phyloP scores from a whole-genome alignment of 2,797 vertebrate genomes.

The Phrynocephalus forsythii region DNA sequence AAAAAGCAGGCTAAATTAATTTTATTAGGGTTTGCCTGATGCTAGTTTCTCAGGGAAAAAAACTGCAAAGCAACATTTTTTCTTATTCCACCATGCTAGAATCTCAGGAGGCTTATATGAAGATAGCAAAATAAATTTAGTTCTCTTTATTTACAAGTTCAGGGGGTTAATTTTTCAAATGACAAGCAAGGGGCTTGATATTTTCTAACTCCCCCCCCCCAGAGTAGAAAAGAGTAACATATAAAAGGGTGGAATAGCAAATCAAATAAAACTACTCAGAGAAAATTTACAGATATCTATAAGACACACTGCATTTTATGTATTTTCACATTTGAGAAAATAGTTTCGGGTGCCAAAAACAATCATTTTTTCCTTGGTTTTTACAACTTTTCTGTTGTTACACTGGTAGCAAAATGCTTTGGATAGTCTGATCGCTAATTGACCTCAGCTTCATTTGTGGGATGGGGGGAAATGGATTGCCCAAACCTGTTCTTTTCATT shows the following conservation, averaged over 20 bases:
- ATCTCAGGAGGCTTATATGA: conserved; percentile 48
- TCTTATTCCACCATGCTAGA: conserved; percentile 61
- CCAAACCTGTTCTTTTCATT: too few species aligned
- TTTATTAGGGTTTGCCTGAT: conserved; percentile 57
- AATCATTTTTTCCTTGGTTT: too few species aligned
- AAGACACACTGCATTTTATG: background rate
- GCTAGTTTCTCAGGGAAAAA: conserved; percentile 59
- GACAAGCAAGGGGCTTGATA: conserved; percentile 64
- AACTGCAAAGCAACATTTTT: conserved; percentile 69
- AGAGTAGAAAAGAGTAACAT: background rate
- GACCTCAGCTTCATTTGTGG: too few species aligned
- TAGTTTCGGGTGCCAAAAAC: too few species aligned
- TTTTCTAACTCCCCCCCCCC: conserved; percentile 57
- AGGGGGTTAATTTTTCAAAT: conserved; percentile 50
- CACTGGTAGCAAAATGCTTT: too few species aligned
- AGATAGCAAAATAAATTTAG: conserved; percentile 66
- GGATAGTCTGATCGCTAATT: too few species aligned
- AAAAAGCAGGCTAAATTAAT: background rate
- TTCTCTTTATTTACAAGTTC: conserved; percentile 69
- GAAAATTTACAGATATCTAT: background rate
- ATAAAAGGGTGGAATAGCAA: conserved; percentile 31
- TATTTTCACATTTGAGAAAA: background rate
- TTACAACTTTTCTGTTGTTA: too few species aligned
- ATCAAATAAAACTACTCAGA: background rate
- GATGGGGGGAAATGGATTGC: too few species aligned